phyloP scores from a whole-genome alignment of 2,797 vertebrate species.

The Oceanodroma leucorhoa region DNA sequence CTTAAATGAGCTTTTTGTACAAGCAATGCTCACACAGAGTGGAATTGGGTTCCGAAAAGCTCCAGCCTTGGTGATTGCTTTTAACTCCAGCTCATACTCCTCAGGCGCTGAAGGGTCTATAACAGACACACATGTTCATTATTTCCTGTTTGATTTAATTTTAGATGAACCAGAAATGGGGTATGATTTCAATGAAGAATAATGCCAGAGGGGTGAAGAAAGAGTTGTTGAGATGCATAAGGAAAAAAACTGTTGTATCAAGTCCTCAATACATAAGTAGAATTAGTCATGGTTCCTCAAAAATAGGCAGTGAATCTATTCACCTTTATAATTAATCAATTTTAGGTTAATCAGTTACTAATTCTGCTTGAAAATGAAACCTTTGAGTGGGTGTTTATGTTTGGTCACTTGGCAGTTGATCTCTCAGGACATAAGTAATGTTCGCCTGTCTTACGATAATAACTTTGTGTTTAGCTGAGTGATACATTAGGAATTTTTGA shows the following conservation, averaged over 20 bases:
- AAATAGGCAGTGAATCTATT: background rate
- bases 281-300: background rate
- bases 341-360: background rate
- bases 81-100: background rate
- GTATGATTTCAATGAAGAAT: constrained; percentile 12
- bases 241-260: background rate
- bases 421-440: background rate
- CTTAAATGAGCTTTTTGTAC: background rate
- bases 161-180: background rate
- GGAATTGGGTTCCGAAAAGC: background rate
- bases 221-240: background rate
- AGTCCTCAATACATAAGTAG: background rate
- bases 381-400: background rate
- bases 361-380: background rate
- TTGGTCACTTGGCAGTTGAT: background rate
- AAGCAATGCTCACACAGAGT: accelerated
- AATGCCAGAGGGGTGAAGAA: background rate
- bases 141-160: constrained; percentile 20
- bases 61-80: background rate
- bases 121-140: background rate
- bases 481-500: background rate
- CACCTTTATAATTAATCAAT: background rate
- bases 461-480: background rate
- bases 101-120: background rate
- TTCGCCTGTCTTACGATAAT: background rate